Evolutionary conservation across 2,888 invertebrate species (phyloP).

Genomic region (Ormyrus thymus): DNA sequence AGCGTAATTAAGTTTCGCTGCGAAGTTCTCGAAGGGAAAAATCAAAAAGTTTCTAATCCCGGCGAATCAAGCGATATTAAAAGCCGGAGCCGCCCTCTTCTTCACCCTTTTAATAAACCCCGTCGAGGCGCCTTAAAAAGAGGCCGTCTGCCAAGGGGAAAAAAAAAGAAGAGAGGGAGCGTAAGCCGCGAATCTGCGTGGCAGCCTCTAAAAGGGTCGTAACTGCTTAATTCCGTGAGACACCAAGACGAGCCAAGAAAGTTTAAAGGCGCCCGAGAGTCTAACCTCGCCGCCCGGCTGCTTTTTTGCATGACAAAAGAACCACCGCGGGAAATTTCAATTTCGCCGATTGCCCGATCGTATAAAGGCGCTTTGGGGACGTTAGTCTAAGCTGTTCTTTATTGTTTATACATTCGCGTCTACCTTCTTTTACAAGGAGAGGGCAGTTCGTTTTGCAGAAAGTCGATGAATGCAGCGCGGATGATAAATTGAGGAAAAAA

Average conservation of each 20-base stretch:
- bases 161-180: conserved; percentile 59
- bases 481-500: too few species aligned
- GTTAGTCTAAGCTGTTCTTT: too few species aligned
- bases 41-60: conserved; percentile 67
- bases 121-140: conserved; percentile 66
- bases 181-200: conserved; percentile 48
- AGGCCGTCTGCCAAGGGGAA: conserved; percentile 62
- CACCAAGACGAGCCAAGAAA: conserved; percentile 57
- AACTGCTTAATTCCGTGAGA: conserved; percentile 70
- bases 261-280: not conserved
- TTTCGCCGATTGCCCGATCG: conserved; percentile 54
- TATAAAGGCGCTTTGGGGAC: not conserved
- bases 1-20: conserved; percentile 53
- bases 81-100: conserved; percentile 52
- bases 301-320: conserved; percentile 71
- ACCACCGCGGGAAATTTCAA: conserved; percentile 67
- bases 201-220: conserved; percentile 65
- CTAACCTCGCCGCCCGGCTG: conserved; percentile 15
- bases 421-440: too few species aligned
- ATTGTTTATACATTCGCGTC: too few species aligned
- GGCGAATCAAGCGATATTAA: conserved; percentile 71
- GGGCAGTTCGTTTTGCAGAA: too few species aligned
- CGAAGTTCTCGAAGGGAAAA: conserved; percentile 51
- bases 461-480: too few species aligned
- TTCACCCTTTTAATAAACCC: conserved; percentile 71